Conservation (phyloP, 2,888 invertebrate genomes). For the Enchytraeus crypticus region DNA sequence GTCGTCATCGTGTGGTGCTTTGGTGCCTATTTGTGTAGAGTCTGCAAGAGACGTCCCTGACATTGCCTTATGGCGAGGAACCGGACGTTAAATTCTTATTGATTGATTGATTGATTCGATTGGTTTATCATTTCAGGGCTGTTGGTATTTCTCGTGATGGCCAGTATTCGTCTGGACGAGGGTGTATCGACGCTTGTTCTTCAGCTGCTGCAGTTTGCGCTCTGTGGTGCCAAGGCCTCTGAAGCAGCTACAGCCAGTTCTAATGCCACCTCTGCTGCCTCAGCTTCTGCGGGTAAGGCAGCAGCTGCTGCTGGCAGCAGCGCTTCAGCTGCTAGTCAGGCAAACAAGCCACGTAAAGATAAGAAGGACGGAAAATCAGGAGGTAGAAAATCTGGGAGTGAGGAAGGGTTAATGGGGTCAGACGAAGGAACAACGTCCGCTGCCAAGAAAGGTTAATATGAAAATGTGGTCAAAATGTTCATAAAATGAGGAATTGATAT, state of each 20-base stretch:
- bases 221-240: slow-evolving; percentile 55
- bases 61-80: too few relatives aligned
- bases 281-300: background rate
- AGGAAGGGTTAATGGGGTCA: too few relatives aligned
- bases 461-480: too few relatives aligned
- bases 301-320: background rate
- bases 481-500: too few relatives aligned
- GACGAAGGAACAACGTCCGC: too few relatives aligned
- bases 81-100: too few relatives aligned
- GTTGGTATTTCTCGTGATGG: slow-evolving; percentile 67
- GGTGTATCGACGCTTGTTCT: slow-evolving; percentile 80
- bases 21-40: too few relatives aligned
- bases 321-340: slow-evolving; percentile 5
- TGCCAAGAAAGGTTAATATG: too few relatives aligned
- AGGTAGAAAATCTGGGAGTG: too few relatives aligned
- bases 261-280: background rate
- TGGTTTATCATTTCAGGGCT: slow-evolving; percentile 51
- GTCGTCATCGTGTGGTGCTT: too few relatives aligned
- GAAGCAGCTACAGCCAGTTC: background rate
- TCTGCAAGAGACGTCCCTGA: too few relatives aligned
- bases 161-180: slow-evolving; percentile 78
- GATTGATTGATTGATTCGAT: too few relatives aligned
- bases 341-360: slow-evolving; percentile 36
- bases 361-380: slow-evolving; percentile 35
- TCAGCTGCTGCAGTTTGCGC: slow-evolving; percentile 78